These are phyloP conservation scores for Tipula helvola DNA, from an alignment of 2,888 invertebrate genomes.

Conservation along the genomic window DNA sequence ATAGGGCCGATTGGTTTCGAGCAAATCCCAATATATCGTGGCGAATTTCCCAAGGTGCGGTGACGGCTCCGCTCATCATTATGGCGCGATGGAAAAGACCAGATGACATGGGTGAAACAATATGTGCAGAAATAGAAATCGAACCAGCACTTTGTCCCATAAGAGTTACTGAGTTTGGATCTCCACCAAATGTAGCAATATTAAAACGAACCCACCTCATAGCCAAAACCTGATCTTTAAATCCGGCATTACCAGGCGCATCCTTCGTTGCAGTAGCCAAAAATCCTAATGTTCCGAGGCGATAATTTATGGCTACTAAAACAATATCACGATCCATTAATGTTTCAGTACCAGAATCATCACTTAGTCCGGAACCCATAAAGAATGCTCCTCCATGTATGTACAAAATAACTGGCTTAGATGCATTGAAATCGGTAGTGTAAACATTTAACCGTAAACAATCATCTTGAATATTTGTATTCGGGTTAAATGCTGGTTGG, in stretches of 20 bases:
- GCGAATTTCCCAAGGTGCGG: constrained; percentile 38
- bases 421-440: constrained; percentile 22
- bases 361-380: constrained; percentile 42
- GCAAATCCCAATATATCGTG: constrained; percentile 41
- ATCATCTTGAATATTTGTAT: constrained; percentile 32
- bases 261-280: constrained; percentile 48
- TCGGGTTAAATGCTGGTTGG: constrained; percentile 19
- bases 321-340: constrained; percentile 47
- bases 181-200: constrained; percentile 52
- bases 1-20: constrained; percentile 44
- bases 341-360: constrained; percentile 18
- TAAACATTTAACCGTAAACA: constrained; percentile 47
- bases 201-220: constrained; percentile 52
- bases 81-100: constrained; percentile 57
- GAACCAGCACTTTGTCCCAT: constrained; percentile 45
- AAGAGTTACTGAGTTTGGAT: constrained; percentile 49
- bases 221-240: constrained; percentile 56
- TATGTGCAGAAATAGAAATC: constrained; percentile 38
- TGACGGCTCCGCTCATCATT: constrained; percentile 50
- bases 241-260: constrained; percentile 54
- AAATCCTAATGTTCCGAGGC: constrained; percentile 42
- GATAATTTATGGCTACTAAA: constrained; percentile 50
- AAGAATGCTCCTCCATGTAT: constrained; percentile 56
- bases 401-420: constrained; percentile 47
- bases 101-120: constrained; percentile 52